Evolutionary conservation across 2,797 vertebrate genomes (phyloP), one percentile per base, ranked within the genome.

Genomic region (Lepidocolaptes lacrymiger): DNA sequence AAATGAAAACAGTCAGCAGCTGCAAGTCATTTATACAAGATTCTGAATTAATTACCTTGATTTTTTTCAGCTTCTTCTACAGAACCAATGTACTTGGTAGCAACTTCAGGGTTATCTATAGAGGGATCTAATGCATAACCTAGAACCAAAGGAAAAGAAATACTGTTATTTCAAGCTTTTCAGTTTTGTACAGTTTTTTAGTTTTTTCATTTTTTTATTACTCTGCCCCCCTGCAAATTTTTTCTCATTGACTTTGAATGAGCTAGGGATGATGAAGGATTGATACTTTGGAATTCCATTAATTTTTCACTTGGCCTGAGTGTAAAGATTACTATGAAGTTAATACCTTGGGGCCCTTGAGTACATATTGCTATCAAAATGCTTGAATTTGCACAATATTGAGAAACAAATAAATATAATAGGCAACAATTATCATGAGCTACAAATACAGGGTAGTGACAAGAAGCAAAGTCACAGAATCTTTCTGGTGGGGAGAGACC

Each of bases 61-160:
- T 99, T 99, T 97, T 99, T 99, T 97, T 99, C 99, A 48, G 99
- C 99, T 92, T 99, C 99, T 69, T 99, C 99, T 69, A 99, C 98
- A 76, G 99, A 99, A 51, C 99, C 99, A 93, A 99, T 99, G 71
- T 99, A 99, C 89, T 95, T 98, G 89, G 48, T 98, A 81, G 98
- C 75, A 22, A 98, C 94, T 77, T 99, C 98, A 76, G 98, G 98
- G 89, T 97, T 98, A 97, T 99, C 99, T 96, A 99, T 98, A 55
- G 99, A 99, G 30, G 99, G 99, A 97, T 99, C 99, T 93, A 99
- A 97, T 20, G 99, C 99, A 94, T 99, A 99, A 93, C 99, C 99
- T 99, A 92, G n/a, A 92, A 93, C 28, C 87, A 56, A 39, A 91
- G 10, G 10, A 8, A 94, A 90, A 90, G 9, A 59, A 68, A 88